phyloP scores from a whole-genome alignment of 1,140 invertebrate genomes.

The Charaxes varanes region DNA sequence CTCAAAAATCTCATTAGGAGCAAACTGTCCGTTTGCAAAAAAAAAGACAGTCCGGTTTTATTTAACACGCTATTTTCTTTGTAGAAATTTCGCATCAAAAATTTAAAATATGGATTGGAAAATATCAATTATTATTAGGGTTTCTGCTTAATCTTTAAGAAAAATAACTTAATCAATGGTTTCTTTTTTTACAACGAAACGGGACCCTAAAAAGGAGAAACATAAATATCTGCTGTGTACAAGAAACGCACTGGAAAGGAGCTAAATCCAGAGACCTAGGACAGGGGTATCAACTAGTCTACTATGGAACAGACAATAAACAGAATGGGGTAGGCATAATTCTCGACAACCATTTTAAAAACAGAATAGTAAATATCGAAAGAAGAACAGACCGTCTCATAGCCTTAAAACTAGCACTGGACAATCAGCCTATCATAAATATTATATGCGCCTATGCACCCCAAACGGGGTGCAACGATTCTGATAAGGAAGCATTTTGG shows the following conservation, averaged over 20 bases:
- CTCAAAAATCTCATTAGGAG: no score
- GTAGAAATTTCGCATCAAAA: no score
- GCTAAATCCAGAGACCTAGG: slow-evolving; percentile 18
- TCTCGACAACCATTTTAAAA: not conserved
- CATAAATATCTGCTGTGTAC: slow-evolving; percentile 14
- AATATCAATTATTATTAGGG: no score
- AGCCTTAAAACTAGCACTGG: slow-evolving; percentile 1
- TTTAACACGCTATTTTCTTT: no score
- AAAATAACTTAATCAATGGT: no score
- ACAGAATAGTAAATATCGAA: slow-evolving; percentile 4
- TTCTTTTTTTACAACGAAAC: no score
- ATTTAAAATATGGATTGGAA: no score
- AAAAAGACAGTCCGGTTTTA: no score
- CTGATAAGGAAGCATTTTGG: slow-evolving; percentile 14
- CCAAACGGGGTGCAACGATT: slow-evolving; percentile 3
- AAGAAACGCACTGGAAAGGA: slow-evolving; percentile 21
- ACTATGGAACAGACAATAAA: not conserved
- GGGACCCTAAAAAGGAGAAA: slow-evolving; percentile 1
- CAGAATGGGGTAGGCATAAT: not conserved
- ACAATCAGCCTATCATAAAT: slow-evolving; percentile 6
- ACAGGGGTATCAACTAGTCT: not conserved
- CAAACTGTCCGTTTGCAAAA: no score
- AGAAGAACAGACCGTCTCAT: slow-evolving; percentile 6
- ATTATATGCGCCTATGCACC: slow-evolving; percentile 20
- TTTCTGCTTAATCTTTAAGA: no score